Base-by-base conservation (phyloP, 2,113 vertebrate genomes). In the Spea multiplicata region DNA sequence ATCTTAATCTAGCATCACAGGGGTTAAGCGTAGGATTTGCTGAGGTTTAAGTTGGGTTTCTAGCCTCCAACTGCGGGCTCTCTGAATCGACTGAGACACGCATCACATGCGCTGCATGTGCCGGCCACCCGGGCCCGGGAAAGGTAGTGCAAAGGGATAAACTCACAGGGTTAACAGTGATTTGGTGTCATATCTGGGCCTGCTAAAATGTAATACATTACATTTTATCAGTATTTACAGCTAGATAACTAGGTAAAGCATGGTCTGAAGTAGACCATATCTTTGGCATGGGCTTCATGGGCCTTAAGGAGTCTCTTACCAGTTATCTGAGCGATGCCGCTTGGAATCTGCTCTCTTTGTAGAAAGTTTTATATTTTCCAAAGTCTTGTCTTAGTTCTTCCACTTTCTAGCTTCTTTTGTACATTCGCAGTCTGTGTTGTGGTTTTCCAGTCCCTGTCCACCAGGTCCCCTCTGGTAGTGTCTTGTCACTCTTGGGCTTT, bases 101-200 rank as follows among this genome's bases (percentile, higher is more conserved):
- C 44, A 73, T 80, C 77, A 80, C 77, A 80, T 73, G 71, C 44
- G 59, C 44, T 14, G 50, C 64, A 64, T 68, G 50, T 73, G 71
- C 73, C 46, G 52, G 44, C 64, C 17, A 16, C 57, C 62, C 44
- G 14, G 46, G 6, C 77, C 12, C 44, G 30, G 46, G 65, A 12
- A 48, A 44, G 44, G 13, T 52, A 46, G 13, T 47, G 53, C 52
- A 61, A n/a, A 5, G 30, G 30, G 30, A 30, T 30, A 30, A 30
- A 30, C 30, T 30, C 30, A 30, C 30, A 30, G 30, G 30, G 30
- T 30, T 30, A 30, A 30, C 30, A 30, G 30, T 30, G 30, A 30
- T 30, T n/a, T 30, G 30, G 30, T 1, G 30, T 30, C 30, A 30
- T 30, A 30, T 30, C 30, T 30, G 30, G 30, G 30, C 30, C 30